phyloP scores from a whole-genome alignment of 2,113 vertebrate genomes.

The Herpetotheres cachinnans region DNA sequence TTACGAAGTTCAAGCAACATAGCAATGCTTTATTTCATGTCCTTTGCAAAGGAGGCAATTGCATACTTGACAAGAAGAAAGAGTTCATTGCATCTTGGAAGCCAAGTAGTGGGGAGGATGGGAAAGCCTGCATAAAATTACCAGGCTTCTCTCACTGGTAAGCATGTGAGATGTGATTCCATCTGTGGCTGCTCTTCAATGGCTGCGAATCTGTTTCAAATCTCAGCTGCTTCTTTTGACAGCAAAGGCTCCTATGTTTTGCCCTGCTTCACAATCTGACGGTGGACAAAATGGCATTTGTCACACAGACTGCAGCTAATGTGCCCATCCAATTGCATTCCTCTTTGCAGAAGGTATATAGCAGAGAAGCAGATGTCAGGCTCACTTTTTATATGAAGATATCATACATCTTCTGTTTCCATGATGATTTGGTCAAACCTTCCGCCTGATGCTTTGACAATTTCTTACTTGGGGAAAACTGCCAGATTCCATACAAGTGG shows the following conservation, averaged over 20 bases:
- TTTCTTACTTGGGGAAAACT: not conserved
- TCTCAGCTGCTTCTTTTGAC: not conserved
- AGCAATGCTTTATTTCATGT: constrained; percentile 49
- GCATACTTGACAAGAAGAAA: constrained; percentile 20
- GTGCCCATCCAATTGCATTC: not conserved
- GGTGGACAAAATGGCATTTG: not conserved
- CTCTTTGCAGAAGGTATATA: not conserved
- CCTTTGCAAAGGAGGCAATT: constrained; percentile 11
- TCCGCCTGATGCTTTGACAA: not conserved
- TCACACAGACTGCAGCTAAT: not conserved
- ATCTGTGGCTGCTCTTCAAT: not conserved
- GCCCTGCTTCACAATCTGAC: not conserved
- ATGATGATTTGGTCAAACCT: not conserved
- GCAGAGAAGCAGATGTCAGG: not conserved
- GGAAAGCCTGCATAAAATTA: constrained; percentile 40
- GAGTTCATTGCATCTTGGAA: not conserved
- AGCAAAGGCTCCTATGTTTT: not conserved
- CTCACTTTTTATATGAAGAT: not conserved
- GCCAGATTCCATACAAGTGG: not conserved
- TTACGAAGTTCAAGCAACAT: constrained; percentile 38
- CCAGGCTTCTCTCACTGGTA: not conserved
- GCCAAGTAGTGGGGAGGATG: constrained; percentile 32
- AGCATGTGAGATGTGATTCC: not conserved
- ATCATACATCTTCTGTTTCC: not conserved
- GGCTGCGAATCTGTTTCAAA: not conserved